Percentiles rank a stretch among this genome's conserved stretches.
These are phyloP conservation scores for Manis pentadactyla DNA, from an alignment of 2,797 vertebrate genomes.

Conservation along the genomic window DNA sequence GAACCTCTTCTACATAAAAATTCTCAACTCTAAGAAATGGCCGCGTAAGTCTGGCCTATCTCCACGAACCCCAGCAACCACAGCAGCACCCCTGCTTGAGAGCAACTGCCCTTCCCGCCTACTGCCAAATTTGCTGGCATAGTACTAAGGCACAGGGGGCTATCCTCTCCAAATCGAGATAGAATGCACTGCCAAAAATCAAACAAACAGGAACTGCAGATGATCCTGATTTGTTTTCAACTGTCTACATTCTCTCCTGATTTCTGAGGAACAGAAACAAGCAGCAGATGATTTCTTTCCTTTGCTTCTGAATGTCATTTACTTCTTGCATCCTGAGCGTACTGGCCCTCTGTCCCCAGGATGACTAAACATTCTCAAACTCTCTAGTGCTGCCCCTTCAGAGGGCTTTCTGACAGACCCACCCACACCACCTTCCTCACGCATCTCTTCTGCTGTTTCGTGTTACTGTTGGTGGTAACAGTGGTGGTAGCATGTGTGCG, in stretches of 20 bases:
- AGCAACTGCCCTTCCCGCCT: not conserved
- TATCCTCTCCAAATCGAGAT: slow-evolving; percentile 52
- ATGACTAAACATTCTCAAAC: not conserved
- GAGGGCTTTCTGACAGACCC: not conserved
- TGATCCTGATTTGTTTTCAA: slow-evolving; percentile 48
- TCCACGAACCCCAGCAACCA: not conserved
- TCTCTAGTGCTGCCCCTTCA: not conserved
- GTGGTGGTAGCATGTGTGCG: not conserved
- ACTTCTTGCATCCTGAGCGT: not conserved
- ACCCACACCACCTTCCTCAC: not conserved
- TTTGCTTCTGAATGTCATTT: slow-evolving; percentile 12
- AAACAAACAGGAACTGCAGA: slow-evolving; percentile 53
- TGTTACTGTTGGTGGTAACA: too few relatives aligned
- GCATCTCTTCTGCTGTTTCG: not conserved
- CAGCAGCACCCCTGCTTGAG: not conserved
- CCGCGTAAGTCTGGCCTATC: not conserved
- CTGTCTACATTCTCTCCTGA: slow-evolving; percentile 12
- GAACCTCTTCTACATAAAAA: not conserved
- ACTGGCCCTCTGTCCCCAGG: not conserved
- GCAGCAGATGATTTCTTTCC: not conserved
- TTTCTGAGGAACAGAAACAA: slow-evolving; percentile 26
- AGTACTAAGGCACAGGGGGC: not conserved
- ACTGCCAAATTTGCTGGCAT: not conserved
- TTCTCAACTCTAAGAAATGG: not conserved
- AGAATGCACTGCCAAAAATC: not conserved